These are phyloP conservation scores for Caerostris darwini DNA, from an alignment of 1,140 invertebrate species.

Conservation along the genomic window DNA sequence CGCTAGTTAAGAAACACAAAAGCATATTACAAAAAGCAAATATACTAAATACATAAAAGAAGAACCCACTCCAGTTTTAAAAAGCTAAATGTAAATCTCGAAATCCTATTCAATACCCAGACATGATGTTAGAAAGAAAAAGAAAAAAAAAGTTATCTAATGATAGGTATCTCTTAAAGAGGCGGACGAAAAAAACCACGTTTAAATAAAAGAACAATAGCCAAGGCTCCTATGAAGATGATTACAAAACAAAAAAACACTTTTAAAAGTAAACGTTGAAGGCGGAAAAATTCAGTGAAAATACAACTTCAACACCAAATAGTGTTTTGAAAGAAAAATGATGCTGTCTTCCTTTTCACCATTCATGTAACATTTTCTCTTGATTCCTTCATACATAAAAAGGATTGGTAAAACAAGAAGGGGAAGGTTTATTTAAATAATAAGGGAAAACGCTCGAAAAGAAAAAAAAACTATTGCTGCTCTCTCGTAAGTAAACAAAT, in stretches of 20 bases:
- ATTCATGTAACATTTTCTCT: background rate
- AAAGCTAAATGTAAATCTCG: background rate
- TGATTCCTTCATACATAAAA: conserved; percentile 13
- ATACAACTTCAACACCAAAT: conserved; percentile 5
- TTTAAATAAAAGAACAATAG: background rate
- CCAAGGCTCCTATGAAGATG: background rate
- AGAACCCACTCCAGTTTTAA: background rate
- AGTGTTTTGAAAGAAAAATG: conserved; percentile 22
- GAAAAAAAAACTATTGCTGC: background rate
- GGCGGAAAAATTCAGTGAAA: conserved; percentile 28
- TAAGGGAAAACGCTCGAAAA: background rate
- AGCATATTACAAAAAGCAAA: no score
- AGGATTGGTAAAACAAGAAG: conserved; percentile 38
- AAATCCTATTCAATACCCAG: conserved; percentile 2
- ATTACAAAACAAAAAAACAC: conserved; percentile 25
- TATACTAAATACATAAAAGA: background rate
- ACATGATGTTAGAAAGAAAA: background rate
- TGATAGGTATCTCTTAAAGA: background rate
- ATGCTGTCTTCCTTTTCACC: background rate
- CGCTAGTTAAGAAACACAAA: background rate
- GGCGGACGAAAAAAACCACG: no score
- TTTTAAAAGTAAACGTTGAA: background rate
- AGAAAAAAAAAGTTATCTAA: background rate
- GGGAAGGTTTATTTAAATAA: conserved; percentile 55
- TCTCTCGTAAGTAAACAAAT: conserved; percentile 21